Evolutionary conservation across 2,888 invertebrate species (phyloP).

Genomic region (Pandemis corylana): DNA sequence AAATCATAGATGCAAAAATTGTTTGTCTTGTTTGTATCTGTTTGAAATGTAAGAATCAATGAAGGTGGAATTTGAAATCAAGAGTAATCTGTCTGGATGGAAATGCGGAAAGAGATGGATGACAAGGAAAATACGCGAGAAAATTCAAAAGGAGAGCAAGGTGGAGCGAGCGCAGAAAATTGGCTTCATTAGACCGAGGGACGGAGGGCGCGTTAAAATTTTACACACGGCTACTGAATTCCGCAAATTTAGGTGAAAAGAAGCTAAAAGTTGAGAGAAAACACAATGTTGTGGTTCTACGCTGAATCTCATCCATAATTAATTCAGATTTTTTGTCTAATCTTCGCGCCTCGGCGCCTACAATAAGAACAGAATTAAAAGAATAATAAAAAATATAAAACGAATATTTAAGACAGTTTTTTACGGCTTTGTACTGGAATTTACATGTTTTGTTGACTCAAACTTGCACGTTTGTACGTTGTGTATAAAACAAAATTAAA

Average conservation of each 20-base stretch:
- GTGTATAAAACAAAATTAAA: background rate
- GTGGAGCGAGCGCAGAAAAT: constrained; percentile 77
- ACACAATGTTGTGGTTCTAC: constrained; percentile 18
- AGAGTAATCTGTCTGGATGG: constrained; percentile 79
- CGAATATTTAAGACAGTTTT: background rate
- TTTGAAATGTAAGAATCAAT: constrained; percentile 60
- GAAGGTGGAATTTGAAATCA: constrained; percentile 77
- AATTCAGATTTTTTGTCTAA: constrained; percentile 13
- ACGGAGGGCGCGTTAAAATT: constrained; percentile 58
- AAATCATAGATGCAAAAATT: constrained; percentile 3
- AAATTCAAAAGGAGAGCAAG: constrained; percentile 81
- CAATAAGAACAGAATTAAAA: background rate
- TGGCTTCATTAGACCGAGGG: constrained; percentile 82
- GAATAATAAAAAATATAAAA: background rate
- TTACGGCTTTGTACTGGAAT: background rate
- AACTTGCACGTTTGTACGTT: background rate
- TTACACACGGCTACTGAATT: constrained; percentile 57
- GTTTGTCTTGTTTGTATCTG: constrained; percentile 28
- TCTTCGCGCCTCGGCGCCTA: background rate
- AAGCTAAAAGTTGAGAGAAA: constrained; percentile 17
- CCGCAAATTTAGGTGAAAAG: constrained; percentile 36
- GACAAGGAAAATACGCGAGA: constrained; percentile 80
- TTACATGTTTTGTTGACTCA: background rate
- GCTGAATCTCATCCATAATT: constrained; percentile 16
- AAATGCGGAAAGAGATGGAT: constrained; percentile 79